Percentiles rank a stretch among this genome's conserved stretches.
Evolutionary conservation across 2,888 invertebrate genomes (phyloP).

Genomic region (Drosophila neonasuta): DNA sequence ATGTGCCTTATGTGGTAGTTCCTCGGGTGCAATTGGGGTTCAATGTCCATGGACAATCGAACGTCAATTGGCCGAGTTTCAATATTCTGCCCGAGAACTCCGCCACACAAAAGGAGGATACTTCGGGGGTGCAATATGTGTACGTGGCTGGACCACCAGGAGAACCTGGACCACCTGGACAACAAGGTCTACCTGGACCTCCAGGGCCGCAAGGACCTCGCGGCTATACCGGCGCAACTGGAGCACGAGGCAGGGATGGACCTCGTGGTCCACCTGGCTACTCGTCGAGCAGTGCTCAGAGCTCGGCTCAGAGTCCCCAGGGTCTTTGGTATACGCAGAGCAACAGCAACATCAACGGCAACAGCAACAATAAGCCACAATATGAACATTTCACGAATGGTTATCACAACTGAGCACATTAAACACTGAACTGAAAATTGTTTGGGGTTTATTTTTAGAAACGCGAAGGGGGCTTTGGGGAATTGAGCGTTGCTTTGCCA

Average conservation of each 20-base stretch:
- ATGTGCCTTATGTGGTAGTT: slow-evolving; percentile 52
- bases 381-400: slow-evolving; percentile 56
- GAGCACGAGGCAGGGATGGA: slow-evolving; percentile 48
- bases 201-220: slow-evolving; percentile 37
- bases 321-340: slow-evolving; percentile 60
- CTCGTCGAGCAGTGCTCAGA: slow-evolving; percentile 1
- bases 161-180: slow-evolving; percentile 54
- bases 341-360: slow-evolving; percentile 37
- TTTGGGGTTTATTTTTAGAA: neutral
- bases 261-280: slow-evolving; percentile 48
- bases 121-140: slow-evolving; percentile 35
- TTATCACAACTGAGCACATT: slow-evolving; percentile 56
- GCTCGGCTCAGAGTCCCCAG: slow-evolving; percentile 41
- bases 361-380: slow-evolving; percentile 39
- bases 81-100: slow-evolving; percentile 36
- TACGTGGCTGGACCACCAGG: slow-evolving; percentile 68
- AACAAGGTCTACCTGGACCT: slow-evolving; percentile 45
- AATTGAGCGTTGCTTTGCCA: neutral
- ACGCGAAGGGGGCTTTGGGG: neutral
- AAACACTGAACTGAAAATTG: slow-evolving; percentile 4
- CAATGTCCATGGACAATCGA: slow-evolving; percentile 72
- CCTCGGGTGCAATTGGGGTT: slow-evolving; percentile 72
- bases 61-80: slow-evolving; percentile 51
- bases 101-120: slow-evolving; percentile 56
- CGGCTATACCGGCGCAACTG: slow-evolving; percentile 40